Conservation (phyloP, 2,888 invertebrate genomes). For the Heliconius sara region DNA sequence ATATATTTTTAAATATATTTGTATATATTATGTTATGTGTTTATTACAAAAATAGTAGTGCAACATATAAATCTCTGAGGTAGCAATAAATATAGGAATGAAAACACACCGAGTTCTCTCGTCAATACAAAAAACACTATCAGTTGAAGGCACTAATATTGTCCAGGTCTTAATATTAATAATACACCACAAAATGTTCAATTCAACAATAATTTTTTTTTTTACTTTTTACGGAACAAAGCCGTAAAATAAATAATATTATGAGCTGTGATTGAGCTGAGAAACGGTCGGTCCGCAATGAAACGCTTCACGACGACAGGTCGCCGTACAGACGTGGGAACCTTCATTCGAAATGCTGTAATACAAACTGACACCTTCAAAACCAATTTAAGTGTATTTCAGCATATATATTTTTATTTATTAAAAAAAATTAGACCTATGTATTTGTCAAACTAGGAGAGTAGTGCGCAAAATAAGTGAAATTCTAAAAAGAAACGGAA, state of each 20-base stretch:
- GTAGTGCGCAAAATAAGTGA: background rate
- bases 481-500: background rate
- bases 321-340: background rate
- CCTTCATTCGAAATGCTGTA: background rate
- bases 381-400: background rate
- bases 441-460: background rate
- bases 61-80: slow-evolving; percentile 11
- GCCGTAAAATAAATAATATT: slow-evolving; percentile 1
- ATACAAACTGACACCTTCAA: slow-evolving; percentile 6
- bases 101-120: slow-evolving; percentile 16
- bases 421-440: background rate
- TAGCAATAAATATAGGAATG: slow-evolving; percentile 16
- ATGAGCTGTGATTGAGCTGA: background rate
- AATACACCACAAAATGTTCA: background rate
- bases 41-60: slow-evolving; percentile 12
- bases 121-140: background rate
- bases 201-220: background rate
- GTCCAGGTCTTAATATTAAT: background rate
- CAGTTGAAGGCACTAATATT: slow-evolving; percentile 10
- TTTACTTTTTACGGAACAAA: slow-evolving; percentile 10
- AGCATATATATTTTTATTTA: background rate
- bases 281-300: slow-evolving; percentile 8
- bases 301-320: slow-evolving; percentile 1
- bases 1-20: background rate
- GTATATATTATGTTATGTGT: background rate